Conservation (phyloP, 2,888 invertebrate genomes). For the Aphidoletes aphidimyza region DNA sequence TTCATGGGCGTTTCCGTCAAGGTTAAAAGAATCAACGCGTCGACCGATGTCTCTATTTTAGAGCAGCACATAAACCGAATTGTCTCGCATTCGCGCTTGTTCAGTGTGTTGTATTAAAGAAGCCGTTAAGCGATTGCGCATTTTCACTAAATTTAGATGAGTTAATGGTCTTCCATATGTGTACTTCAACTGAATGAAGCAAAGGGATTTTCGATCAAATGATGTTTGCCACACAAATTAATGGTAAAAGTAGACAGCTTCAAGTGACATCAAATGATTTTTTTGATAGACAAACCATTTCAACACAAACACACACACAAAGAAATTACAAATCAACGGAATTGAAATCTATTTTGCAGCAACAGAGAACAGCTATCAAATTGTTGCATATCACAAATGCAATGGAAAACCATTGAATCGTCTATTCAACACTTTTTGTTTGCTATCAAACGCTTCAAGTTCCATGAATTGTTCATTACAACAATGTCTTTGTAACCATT, state of each 20-base stretch:
- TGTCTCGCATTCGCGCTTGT: not conserved
- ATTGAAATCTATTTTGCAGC: too few species aligned
- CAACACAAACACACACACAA: not conserved
- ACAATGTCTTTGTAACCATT: not conserved
- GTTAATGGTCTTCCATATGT: not conserved
- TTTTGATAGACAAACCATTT: not conserved
- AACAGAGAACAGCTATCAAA: too few species aligned
- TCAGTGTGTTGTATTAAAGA: too few species aligned
- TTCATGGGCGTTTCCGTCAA: conserved; percentile 52
- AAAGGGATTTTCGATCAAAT: not conserved
- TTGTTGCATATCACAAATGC: too few species aligned
- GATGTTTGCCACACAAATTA: not conserved
- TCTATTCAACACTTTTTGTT: too few species aligned
- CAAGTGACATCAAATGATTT: not conserved
- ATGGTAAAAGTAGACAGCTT: not conserved
- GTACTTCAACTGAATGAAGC: not conserved
- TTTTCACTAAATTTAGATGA: not conserved
- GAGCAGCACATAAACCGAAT: not conserved
- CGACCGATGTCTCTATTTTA: not conserved
- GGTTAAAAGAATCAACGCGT: conserved; percentile 20
- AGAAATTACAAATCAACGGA: too few species aligned
- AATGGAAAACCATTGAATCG: too few species aligned
- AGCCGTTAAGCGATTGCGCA: too few species aligned
- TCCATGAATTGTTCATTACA: too few species aligned
- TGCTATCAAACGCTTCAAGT: too few species aligned